Evolutionary conservation across 2,888 invertebrate species (phyloP).

Genomic region (Adineta ricciae): DNA sequence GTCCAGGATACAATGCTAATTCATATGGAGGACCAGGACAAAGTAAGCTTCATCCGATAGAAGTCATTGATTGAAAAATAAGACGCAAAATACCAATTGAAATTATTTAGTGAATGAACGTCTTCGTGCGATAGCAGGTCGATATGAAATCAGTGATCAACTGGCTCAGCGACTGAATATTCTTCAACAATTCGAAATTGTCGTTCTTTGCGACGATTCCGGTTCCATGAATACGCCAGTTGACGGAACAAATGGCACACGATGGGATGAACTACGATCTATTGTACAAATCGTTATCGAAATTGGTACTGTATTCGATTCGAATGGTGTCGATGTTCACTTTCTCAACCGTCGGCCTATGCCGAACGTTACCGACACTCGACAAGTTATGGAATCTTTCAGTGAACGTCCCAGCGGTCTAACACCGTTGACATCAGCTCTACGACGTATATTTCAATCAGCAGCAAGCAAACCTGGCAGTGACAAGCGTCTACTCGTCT

Average conservation of each 20-base stretch:
- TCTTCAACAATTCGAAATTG: conserved; percentile 14
- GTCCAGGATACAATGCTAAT: neutral
- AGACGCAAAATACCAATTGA: neutral
- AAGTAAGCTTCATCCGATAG: neutral
- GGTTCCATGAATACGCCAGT: conserved; percentile 33
- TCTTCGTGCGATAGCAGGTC: neutral
- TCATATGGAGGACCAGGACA: neutral
- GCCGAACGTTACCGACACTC: neutral
- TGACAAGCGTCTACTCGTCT: conserved; percentile 26
- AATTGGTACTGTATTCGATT: conserved; percentile 28
- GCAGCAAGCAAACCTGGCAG: neutral
- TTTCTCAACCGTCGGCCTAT: conserved; percentile 29
- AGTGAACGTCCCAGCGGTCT: conserved; percentile 16
- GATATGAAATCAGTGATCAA: neutral
- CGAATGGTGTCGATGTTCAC: conserved; percentile 27
- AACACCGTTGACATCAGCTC: conserved; percentile 17
- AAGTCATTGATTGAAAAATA: neutral
- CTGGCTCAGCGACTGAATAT: neutral
- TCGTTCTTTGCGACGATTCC: conserved; percentile 29
- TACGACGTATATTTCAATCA: conserved; percentile 21
- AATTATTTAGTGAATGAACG: neutral
- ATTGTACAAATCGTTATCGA: conserved; percentile 29
- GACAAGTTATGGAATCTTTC: conserved; percentile 22
- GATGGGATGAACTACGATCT: conserved; percentile 30
- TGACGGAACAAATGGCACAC: neutral